Percentiles rank a stretch among this genome's conserved stretches.
These are phyloP conservation scores for Pyrgus malvae DNA, from an alignment of 2,888 invertebrate species.

Conservation along the genomic window DNA sequence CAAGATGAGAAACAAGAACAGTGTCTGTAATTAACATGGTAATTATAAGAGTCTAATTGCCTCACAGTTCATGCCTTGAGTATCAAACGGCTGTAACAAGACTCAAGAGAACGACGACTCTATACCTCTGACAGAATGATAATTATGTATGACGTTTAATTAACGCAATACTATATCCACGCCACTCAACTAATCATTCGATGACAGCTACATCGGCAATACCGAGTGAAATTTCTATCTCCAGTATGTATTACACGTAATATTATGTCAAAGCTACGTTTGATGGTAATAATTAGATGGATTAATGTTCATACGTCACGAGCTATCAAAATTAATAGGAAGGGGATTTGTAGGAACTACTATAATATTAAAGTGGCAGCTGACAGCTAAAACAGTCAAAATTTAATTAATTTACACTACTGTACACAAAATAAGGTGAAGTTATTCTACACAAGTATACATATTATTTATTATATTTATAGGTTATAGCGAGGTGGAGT, in stretches of 20 bases:
- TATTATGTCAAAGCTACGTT: conserved; percentile 20
- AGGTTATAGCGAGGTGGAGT: too few species aligned
- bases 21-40: conserved; percentile 77
- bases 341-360: background rate
- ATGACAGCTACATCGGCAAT: conserved; percentile 27
- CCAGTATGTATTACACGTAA: conserved; percentile 14
- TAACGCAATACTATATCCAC: conserved; percentile 40
- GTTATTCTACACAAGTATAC: too few species aligned
- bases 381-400: too few species aligned
- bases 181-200: conserved; percentile 25
- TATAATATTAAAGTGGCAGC: background rate
- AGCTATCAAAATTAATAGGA: background rate
- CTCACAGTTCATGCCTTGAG: conserved; percentile 72
- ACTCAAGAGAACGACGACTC: conserved; percentile 44
- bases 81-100: conserved; percentile 69
- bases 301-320: conserved; percentile 2
- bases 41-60: conserved; percentile 79
- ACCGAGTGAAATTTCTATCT: conserved; percentile 15
- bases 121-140: conserved; percentile 48
- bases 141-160: conserved; percentile 66
- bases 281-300: conserved; percentile 9
- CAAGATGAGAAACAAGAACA: conserved; percentile 71
- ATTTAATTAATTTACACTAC: too few species aligned
- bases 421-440: too few species aligned
- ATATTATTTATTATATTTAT: too few species aligned